phyloP scores from a whole-genome alignment of 2,797 vertebrate genomes.

The Peromyscus melanophrys region DNA sequence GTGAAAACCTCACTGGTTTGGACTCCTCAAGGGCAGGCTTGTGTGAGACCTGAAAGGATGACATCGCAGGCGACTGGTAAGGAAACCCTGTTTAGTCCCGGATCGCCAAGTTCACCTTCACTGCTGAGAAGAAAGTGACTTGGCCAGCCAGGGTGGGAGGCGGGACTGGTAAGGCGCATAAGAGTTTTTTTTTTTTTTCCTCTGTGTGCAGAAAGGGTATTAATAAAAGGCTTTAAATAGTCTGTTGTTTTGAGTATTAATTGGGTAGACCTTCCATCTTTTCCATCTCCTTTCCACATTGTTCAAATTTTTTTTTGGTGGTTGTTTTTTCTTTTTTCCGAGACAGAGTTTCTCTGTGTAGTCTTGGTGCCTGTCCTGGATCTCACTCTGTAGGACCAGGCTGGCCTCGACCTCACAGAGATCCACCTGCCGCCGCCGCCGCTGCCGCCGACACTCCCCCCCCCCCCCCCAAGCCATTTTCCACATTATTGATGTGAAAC shows the following conservation, averaged over 20 bases:
- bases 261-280: conserved; percentile 9
- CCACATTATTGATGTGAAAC: conserved; percentile 48
- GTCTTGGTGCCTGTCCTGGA: too few relatives aligned
- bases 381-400: too few relatives aligned
- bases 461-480: background rate
- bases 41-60: conserved; percentile 55
- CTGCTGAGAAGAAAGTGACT: background rate
- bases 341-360: too few relatives aligned
- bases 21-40: conserved; percentile 2
- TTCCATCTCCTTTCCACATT: background rate
- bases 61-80: conserved; percentile 15
- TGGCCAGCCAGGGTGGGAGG: background rate
- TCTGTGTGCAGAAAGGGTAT: background rate
- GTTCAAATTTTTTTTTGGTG: too few relatives aligned
- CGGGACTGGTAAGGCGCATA: conserved; percentile 12
- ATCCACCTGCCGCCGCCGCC: too few relatives aligned
- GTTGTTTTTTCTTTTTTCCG: too few relatives aligned
- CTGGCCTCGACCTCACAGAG: too few relatives aligned
- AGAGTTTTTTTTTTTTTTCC: background rate
- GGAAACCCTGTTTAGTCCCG: background rate
- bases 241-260: conserved; percentile 11
- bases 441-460: too few relatives aligned
- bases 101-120: background rate
- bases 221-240: conserved; percentile 55
- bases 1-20: background rate